Conservation (phyloP, 2,888 invertebrate species). For the Chalcis sispes region DNA sequence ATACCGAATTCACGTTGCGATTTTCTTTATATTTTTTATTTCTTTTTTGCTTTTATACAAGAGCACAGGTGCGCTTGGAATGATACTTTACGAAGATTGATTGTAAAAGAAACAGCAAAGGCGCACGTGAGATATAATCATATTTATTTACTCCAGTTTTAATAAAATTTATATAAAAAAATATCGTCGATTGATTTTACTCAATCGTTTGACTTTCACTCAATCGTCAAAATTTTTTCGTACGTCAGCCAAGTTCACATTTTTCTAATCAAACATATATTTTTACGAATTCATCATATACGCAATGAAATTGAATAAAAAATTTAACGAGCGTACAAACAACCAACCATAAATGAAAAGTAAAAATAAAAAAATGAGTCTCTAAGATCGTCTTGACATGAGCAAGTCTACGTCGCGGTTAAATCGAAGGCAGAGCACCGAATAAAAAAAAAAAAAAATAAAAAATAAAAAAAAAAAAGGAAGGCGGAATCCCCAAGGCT, state of each 20-base stretch:
- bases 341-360: neutral
- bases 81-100: neutral
- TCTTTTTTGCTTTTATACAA: neutral
- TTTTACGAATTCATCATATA: neutral
- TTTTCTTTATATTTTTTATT: neutral
- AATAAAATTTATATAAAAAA: too few species aligned
- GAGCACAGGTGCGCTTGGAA: neutral
- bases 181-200: too few species aligned
- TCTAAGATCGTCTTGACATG: neutral
- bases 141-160: too few species aligned
- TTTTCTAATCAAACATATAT: neutral
- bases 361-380: neutral
- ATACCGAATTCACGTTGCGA: slow-evolving; percentile 15
- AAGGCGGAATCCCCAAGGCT: slow-evolving; percentile 20
- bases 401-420: too few species aligned
- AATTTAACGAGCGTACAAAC: neutral
- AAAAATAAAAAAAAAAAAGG: neutral
- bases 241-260: too few species aligned
- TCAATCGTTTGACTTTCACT: too few species aligned
- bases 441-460: slow-evolving; percentile 5
- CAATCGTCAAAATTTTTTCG: too few species aligned
- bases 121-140: neutral
- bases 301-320: too few species aligned
- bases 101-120: too few species aligned
- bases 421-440: slow-evolving; percentile 14